Conservation (phyloP, 2,113 vertebrate species). For the Nannobrachium achirus region DNA sequence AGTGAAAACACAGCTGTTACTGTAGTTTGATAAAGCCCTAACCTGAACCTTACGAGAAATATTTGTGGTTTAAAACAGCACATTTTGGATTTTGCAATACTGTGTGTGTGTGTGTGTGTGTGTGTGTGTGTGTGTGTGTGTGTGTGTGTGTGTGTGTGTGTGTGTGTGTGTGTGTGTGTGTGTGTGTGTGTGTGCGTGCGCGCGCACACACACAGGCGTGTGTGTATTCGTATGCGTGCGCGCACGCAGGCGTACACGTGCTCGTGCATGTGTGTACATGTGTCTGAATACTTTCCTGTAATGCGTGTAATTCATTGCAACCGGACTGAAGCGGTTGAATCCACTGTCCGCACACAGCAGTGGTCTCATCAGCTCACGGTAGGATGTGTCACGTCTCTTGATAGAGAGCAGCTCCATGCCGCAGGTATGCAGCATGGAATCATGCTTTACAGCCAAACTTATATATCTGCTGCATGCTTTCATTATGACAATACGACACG, state of each 20-base stretch:
- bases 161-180: too few species aligned
- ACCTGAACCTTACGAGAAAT: constrained; percentile 2
- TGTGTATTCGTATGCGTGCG: too few species aligned
- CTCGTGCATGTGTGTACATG: too few species aligned
- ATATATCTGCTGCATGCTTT: background rate
- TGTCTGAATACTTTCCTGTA: too few species aligned
- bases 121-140: background rate
- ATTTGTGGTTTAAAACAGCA: background rate
- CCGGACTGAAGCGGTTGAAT: constrained; percentile 3
- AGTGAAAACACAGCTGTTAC: background rate
- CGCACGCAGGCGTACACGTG: too few species aligned
- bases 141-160: too few species aligned
- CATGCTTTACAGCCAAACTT: constrained; percentile 2
- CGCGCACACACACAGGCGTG: too few species aligned
- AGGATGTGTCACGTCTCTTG: constrained; percentile 7
- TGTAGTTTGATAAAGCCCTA: constrained; percentile 9
- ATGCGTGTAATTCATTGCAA: background rate
- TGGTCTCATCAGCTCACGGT: constrained; percentile 4
- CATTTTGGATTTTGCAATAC: too few species aligned
- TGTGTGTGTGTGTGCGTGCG: too few species aligned
- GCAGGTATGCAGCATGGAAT: background rate
- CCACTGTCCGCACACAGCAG: background rate
- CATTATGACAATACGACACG: background rate
- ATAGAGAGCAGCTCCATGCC: constrained; percentile 10
- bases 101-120: background rate